Evolutionary conservation across 2,113 vertebrate species (phyloP), one percentile per base, ranked within the genome.

Genomic region (Eira barbara): DNA sequence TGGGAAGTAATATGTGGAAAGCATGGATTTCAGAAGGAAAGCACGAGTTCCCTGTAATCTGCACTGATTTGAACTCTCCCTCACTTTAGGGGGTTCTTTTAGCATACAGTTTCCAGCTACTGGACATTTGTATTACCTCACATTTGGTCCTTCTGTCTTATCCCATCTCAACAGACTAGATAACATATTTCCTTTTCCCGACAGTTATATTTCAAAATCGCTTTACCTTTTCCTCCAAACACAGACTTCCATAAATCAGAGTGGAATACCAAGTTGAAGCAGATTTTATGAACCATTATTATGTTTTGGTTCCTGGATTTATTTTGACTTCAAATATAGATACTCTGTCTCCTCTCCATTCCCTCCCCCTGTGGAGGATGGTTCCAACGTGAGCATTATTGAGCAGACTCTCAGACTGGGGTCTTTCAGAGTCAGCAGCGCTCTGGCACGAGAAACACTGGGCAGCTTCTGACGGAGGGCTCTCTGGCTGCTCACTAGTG

Each of bases 221-320:
- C 17, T 2, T 69, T 47, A 7, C 49, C 7, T 57, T 84, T 82
- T 78, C 13, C 71, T 93, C 39, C 39, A 76, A 20, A 49, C 39
- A 25, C 14, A 80, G 45, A 39, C 89, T 42, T 31, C 25, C 25
- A 31, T 65, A 47, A 81, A 78, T 81, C 84, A 36, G 49, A 88
- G 27, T 27, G 10, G 88, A 52, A 23, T 49, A 49, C 45, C 84
- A 73, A 17, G 45, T 31, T 67, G 47, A 95, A 71, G 55, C 9
- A 29, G 6, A 45, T 74, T 61, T 83, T 93, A 34, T 69, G 13
- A 88, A 27, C 65, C 12, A 4, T 36, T 15, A 3, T 85, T 69
- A 34, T 1, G 15, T 85, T 94, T 90, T n/a, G 85, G 55, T 91
- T 93, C 69, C 57, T 18, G 57, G 85, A 39, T 91, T 95, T 71